Conservation (phyloP, 2,797 vertebrate genomes). For the Otus scops region DNA sequence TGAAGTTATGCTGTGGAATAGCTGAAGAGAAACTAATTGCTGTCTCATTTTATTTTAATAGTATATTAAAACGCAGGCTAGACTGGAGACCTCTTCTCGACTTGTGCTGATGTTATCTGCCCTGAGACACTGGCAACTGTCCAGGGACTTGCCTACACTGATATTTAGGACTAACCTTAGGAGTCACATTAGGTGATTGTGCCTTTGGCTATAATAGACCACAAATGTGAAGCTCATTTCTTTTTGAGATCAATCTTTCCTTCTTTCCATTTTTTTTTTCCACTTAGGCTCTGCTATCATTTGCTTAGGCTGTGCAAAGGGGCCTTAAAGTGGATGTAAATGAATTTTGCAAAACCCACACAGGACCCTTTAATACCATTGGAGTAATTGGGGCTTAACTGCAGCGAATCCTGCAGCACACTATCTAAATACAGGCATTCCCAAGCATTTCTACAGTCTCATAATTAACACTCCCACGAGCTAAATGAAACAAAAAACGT, state of each 20-base stretch:
- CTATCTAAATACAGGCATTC: not conserved
- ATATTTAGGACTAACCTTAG: slow-evolving; percentile 55
- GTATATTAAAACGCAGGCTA: slow-evolving; percentile 46
- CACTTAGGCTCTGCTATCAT: slow-evolving; percentile 1
- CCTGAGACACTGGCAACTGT: slow-evolving; percentile 34
- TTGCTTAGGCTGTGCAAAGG: not conserved
- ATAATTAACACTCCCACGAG: not conserved
- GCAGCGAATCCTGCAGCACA: not conserved
- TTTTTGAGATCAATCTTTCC: slow-evolving; percentile 15
- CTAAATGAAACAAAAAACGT: not conserved
- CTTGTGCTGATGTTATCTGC: slow-evolving; percentile 60
- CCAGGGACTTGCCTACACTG: slow-evolving; percentile 51
- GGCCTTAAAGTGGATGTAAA: slow-evolving; percentile 8
- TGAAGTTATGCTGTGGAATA: slow-evolving; percentile 67
- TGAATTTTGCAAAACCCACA: slow-evolving; percentile 49
- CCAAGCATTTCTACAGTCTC: not conserved
- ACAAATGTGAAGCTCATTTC: slow-evolving; percentile 21
- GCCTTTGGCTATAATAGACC: slow-evolving; percentile 37
- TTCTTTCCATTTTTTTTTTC: not conserved
- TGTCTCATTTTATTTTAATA: slow-evolving; percentile 70
- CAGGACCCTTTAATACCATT: slow-evolving; percentile 21
- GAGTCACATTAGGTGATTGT: slow-evolving; percentile 44
- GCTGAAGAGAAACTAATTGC: slow-evolving; percentile 73
- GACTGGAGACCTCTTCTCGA: slow-evolving; percentile 56
- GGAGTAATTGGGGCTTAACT: slow-evolving; percentile 16